Conservation (phyloP, 2,888 invertebrate species). For the Mimumesa dahlbomi region DNA sequence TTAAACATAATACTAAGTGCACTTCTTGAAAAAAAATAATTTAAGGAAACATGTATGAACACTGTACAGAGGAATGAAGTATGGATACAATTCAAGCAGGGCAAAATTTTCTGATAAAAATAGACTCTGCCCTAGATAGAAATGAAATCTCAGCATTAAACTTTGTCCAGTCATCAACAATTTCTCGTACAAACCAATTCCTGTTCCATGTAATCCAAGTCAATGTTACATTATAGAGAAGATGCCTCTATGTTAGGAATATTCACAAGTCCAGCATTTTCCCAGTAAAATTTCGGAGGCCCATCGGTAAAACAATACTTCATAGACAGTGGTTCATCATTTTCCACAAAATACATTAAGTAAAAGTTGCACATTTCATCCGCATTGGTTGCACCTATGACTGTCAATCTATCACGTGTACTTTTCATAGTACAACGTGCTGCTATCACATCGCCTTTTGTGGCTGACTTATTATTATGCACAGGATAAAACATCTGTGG, state of each 20-base stretch:
- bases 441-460: constrained; percentile 88
- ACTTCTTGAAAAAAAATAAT: neutral
- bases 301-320: constrained; percentile 93
- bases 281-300: constrained; percentile 93
- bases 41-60: neutral
- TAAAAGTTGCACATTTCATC: constrained; percentile 99
- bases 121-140: constrained; percentile 20
- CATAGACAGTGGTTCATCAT: constrained; percentile 86
- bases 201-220: neutral
- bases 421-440: constrained; percentile 96
- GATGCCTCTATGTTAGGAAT: constrained; percentile 89
- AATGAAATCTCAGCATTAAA: constrained; percentile 23
- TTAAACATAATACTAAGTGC: neutral
- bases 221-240: constrained; percentile 78
- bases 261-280: constrained; percentile 84
- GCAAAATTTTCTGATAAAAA: neutral
- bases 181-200: neutral
- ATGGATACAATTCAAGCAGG: neutral
- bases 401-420: constrained; percentile 84
- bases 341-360: constrained; percentile 94
- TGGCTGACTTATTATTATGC: constrained; percentile 84
- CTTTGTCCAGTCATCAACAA: constrained; percentile 16
- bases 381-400: constrained; percentile 90
- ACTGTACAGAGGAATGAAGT: neutral
- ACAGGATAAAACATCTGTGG: constrained; percentile 98